These are phyloP conservation scores for Tokudaia muenninki DNA, from an alignment of 2,797 vertebrate species.

Conservation along the genomic window DNA sequence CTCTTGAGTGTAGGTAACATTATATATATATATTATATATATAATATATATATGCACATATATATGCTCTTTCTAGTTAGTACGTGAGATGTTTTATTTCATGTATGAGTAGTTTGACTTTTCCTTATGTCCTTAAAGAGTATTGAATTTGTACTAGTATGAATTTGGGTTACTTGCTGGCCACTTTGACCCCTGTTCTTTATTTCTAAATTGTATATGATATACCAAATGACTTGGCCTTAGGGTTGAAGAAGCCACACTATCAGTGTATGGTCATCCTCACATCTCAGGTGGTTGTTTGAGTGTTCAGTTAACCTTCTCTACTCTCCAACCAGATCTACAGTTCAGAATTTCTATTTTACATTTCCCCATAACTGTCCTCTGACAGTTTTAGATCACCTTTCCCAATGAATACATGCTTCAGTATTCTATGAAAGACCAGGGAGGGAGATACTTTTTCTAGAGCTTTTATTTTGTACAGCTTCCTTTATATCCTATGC, in stretches of 20 bases:
- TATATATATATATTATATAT: not conserved
- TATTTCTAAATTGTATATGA: not conserved
- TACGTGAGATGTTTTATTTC: not conserved
- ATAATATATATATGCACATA: too few species aligned
- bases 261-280: not conserved
- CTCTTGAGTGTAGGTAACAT: not conserved
- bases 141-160: not conserved
- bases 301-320: not conserved
- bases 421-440: not conserved
- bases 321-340: not conserved
- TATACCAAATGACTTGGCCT: not conserved
- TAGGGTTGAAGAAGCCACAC: not conserved
- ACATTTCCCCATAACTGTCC: not conserved
- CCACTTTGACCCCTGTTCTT: not conserved
- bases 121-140: not conserved
- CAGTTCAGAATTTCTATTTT: not conserved
- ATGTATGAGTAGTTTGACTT: not conserved
- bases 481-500: not conserved
- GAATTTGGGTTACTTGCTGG: not conserved
- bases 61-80: not conserved
- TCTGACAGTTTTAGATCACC: not conserved
- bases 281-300: not conserved
- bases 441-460: not conserved
- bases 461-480: not conserved
- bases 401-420: fast-evolving